Conservation (phyloP, 2,113 vertebrate genomes). For the Indri indri region DNA sequence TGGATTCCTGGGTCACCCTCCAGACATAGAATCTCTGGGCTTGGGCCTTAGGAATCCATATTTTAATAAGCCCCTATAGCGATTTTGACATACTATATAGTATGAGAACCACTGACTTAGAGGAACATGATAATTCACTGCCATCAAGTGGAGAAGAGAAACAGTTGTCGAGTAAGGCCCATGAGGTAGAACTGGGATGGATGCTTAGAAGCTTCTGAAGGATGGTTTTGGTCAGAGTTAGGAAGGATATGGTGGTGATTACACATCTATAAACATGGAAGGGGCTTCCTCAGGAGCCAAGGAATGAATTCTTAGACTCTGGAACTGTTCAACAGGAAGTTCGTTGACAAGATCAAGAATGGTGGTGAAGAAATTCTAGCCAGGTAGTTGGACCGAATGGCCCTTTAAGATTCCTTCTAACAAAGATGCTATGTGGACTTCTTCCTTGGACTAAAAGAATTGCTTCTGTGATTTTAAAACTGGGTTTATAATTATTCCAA, state of each 20-base stretch:
- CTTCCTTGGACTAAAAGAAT: neutral
- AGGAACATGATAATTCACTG: neutral
- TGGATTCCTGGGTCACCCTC: neutral
- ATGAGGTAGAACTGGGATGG: neutral
- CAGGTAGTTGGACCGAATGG: neutral
- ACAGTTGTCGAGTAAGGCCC: neutral
- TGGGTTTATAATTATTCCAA: neutral
- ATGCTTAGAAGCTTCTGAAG: neutral
- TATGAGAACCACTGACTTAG: neutral
- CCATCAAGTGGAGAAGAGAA: neutral
- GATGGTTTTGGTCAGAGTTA: neutral
- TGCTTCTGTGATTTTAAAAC: conserved; percentile 23
- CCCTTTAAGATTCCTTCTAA: neutral
- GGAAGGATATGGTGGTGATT: neutral
- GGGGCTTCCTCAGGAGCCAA: neutral
- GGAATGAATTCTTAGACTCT: neutral
- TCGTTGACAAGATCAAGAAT: neutral
- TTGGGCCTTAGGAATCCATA: neutral
- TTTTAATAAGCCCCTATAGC: neutral
- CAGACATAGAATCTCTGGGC: neutral
- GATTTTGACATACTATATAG: neutral
- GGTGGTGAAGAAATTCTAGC: neutral
- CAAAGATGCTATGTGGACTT: neutral
- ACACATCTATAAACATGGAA: neutral
- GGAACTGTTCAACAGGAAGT: neutral